Evolutionary conservation across 2,888 invertebrate genomes (phyloP), one percentile per base, ranked within the genome.

Genomic region (Agriopis marginaria): DNA sequence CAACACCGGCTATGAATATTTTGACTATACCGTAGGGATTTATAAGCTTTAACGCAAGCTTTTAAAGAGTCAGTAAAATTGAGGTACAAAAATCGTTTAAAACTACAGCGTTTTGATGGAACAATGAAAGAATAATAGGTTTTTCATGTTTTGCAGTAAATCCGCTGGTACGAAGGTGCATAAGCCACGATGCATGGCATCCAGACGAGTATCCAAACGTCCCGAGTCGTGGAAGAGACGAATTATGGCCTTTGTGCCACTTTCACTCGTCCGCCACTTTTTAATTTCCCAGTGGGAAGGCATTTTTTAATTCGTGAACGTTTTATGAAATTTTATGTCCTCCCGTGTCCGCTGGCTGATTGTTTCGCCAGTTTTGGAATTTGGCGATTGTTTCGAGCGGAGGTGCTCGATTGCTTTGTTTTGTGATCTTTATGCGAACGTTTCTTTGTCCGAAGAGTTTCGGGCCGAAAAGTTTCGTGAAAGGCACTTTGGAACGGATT

Each of bases 211-310:
- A 79, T 82, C 76, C 83, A 81, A 84, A 84, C 81, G 86, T 83
- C 83, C 85, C 80, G 83, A 83, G 89, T 89, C 89, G 88, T 81
- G 81, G 82, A 75, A 83, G 86, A 86, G 88, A 92, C 92, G 91
- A 93, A 86, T 93, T 93, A 93, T 92, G 85, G 90, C 88, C 86
- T 88, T 89, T 89, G 87, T 88, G 89, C 86, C 89, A 93, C 90
- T 92, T 90, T 90, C 89, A 86, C 88, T 87, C 84, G 80, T 55
- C 82, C 77, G 81, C 82, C 85, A 87, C 85, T 90, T 91, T 91
- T 91, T 91, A 91, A 92, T 90, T 91, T 90, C 88, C 88, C 88
- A 81, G 83, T 81, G 84, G 87, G 86, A 85, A 83, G 86, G 85
- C 83, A 88, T 91, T 92, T 92, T 92, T 91, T 90, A 91, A 92